These are phyloP conservation scores for Agelastica alni DNA, from an alignment of 2,888 invertebrate genomes.

Conservation along the genomic window DNA sequence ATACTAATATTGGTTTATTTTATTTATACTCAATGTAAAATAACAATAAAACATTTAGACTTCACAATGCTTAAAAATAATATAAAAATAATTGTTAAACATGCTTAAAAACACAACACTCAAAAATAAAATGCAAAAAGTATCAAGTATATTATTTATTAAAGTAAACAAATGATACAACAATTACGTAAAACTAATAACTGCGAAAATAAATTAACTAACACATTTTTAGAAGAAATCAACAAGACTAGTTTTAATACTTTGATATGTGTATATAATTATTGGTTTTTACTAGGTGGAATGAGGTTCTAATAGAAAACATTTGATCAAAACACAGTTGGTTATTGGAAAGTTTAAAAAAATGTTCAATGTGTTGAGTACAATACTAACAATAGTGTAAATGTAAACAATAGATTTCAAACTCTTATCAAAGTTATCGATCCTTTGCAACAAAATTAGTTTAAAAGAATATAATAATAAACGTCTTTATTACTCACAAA, in stretches of 20 bases:
- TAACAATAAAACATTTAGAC: not conserved
- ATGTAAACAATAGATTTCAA: too few relatives aligned
- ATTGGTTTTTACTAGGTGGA: not conserved
- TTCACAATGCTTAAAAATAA: not conserved
- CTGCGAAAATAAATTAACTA: conserved; percentile 31
- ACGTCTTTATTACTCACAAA: too few relatives aligned
- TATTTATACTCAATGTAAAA: too few relatives aligned
- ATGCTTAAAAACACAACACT: conserved; percentile 32
- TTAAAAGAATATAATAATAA: too few relatives aligned
- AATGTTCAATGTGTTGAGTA: too few relatives aligned
- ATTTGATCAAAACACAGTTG: not conserved
- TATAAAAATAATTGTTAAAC: conserved; percentile 1
- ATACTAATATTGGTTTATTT: too few relatives aligned
- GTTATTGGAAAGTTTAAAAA: not conserved
- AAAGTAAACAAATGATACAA: conserved; percentile 29
- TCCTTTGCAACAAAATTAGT: too few relatives aligned
- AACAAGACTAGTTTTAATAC: conserved; percentile 21
- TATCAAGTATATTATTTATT: conserved; percentile 29
- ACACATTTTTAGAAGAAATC: conserved; percentile 28
- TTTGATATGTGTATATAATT: conserved; percentile 3
- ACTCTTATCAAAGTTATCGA: too few relatives aligned
- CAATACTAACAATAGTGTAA: too few relatives aligned
- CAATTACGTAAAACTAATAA: conserved; percentile 26
- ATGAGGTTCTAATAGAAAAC: not conserved
- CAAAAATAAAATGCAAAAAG: conserved; percentile 30